A percentile compares a stretch with the other conserved stretches of the same genome.
These are phyloP conservation scores for Columba janthina DNA, from an alignment of 2,113 vertebrate genomes.

Conservation along the genomic window DNA sequence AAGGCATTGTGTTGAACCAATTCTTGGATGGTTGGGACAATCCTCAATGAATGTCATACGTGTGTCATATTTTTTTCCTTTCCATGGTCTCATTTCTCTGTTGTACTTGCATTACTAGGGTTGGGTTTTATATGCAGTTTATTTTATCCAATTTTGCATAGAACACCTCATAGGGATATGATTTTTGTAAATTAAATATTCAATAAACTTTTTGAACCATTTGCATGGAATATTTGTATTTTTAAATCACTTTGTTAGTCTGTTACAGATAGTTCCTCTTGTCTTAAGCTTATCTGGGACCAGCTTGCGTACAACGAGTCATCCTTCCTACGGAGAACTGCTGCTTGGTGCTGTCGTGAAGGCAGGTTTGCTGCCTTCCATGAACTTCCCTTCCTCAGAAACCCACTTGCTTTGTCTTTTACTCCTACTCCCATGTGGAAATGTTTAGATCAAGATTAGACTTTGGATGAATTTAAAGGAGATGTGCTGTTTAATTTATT, in stretches of 20 bases:
- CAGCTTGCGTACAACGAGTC: fast-evolving
- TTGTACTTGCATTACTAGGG: constrained; percentile 55
- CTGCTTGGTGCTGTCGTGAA: not conserved
- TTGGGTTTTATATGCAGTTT: constrained; percentile 84
- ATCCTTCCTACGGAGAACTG: fast-evolving
- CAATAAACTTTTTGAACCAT: constrained; percentile 78
- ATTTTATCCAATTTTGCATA: constrained; percentile 83
- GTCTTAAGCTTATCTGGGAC: not conserved
- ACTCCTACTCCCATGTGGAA: not conserved
- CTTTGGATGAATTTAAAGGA: not conserved
- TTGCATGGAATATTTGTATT: constrained; percentile 2
- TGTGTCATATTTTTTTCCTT: not conserved
- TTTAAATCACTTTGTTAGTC: not conserved
- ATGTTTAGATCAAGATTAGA: not conserved
- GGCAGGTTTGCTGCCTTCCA: not conserved
- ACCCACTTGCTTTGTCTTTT: not conserved
- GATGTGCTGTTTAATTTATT: not conserved
- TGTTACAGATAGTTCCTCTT: not conserved
- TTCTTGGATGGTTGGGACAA: constrained; percentile 41
- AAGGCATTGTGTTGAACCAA: not conserved
- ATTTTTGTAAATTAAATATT: constrained; percentile 80
- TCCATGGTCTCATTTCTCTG: constrained; percentile 26
- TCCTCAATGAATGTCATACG: constrained; percentile 25
- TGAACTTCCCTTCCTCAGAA: not conserved
- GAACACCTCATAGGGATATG: constrained; percentile 79